Conservation (phyloP, 2,888 invertebrate species). For the Uloborus plumipes region DNA sequence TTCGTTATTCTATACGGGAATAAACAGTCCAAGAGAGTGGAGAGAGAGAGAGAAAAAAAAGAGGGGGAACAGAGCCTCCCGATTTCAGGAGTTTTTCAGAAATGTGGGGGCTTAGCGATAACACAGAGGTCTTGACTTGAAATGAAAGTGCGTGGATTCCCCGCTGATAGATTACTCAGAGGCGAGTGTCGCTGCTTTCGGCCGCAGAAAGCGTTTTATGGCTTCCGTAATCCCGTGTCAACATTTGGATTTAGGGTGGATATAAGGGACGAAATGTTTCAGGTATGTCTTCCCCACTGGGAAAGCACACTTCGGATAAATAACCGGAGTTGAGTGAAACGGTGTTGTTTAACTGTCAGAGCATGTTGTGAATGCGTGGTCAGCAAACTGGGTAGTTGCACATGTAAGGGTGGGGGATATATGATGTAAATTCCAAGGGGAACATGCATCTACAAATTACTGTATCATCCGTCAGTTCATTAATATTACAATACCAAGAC, state of each 20-base stretch:
- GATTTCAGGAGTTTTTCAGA: constrained; percentile 8
- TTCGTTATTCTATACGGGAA: constrained; percentile 41
- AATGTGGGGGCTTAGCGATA: constrained; percentile 35
- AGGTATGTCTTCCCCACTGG: not conserved
- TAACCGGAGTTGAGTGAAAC: not conserved
- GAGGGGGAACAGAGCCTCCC: constrained; percentile 6
- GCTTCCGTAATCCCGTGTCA: constrained; percentile 53
- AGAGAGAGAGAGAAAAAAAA: constrained; percentile 12
- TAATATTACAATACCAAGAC: no score
- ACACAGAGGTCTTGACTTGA: constrained; percentile 61
- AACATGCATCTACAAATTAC: no score
- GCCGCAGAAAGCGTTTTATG: constrained; percentile 30
- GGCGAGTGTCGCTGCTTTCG: constrained; percentile 11
- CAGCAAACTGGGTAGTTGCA: no score
- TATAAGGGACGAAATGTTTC: constrained; percentile 36
- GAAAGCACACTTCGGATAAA: not conserved
- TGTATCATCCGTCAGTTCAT: no score
- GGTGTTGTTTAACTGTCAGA: no score
- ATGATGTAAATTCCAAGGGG: no score
- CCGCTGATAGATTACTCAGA: constrained; percentile 61
- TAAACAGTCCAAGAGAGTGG: constrained; percentile 34
- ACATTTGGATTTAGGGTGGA: constrained; percentile 52
- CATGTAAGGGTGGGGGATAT: no score
- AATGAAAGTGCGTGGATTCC: constrained; percentile 62
- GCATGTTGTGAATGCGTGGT: no score